These are phyloP conservation scores for Drosophila pseudotalamancana DNA, from an alignment of 2,888 invertebrate species.

Conservation along the genomic window DNA sequence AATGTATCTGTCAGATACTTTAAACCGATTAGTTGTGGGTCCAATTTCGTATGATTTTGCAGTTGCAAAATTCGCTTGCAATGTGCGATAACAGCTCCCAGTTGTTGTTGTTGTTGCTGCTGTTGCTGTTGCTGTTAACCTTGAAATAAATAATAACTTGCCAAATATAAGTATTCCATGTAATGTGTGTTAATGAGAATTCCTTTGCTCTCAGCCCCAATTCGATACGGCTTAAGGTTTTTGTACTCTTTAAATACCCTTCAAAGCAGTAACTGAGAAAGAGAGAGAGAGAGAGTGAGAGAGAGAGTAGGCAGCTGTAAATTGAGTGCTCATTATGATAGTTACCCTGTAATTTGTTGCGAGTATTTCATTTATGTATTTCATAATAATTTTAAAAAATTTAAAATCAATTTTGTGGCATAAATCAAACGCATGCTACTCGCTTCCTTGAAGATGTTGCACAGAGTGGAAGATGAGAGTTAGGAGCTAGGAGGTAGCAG, in stretches of 20 bases:
- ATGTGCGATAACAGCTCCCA: constrained; percentile 52
- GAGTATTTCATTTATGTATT: constrained; percentile 14
- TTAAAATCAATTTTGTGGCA: constrained; percentile 53
- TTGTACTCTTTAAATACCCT: constrained; percentile 1
- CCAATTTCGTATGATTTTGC: constrained; percentile 45
- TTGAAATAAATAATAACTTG: constrained; percentile 35
- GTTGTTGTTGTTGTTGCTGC: no score
- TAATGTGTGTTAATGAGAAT: constrained; percentile 46
- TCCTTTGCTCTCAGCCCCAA: constrained; percentile 20
- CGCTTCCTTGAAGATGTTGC: constrained; percentile 61
- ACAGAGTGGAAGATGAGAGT: constrained; percentile 22
- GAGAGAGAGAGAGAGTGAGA: neutral
- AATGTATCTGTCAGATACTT: constrained; percentile 46
- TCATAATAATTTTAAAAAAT: constrained; percentile 17
- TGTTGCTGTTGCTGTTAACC: constrained; percentile 46
- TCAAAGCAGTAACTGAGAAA: neutral
- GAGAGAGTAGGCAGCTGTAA: neutral
- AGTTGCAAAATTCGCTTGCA: constrained; percentile 40
- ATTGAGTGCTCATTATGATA: neutral
- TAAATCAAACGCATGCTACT: constrained; percentile 66
- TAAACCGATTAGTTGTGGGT: constrained; percentile 66
- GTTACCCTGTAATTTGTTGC: constrained; percentile 11
- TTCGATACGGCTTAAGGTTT: constrained; percentile 32
- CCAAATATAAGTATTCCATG: constrained; percentile 12
- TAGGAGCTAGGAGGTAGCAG: constrained; percentile 13